Conservation (phyloP, 1,140 invertebrate genomes). For the Dolichoris vasculosae region DNA sequence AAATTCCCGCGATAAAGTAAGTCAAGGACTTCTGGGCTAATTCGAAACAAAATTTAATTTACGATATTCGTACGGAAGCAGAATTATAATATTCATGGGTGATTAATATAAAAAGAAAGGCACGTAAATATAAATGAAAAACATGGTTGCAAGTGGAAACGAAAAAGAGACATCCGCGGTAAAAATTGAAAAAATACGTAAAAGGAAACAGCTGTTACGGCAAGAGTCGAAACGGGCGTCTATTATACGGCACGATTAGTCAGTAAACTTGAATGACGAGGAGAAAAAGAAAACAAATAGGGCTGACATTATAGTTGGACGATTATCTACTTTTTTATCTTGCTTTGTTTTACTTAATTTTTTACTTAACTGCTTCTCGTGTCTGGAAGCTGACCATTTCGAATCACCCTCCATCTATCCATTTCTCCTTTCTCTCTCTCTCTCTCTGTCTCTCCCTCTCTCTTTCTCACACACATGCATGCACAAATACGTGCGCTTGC, state of each 20-base stretch:
- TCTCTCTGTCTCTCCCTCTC: background rate
- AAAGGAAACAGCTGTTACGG: constrained; percentile 12
- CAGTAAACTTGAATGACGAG: background rate
- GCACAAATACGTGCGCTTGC: background rate
- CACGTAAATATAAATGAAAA: no score
- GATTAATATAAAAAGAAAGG: no score
- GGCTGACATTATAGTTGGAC: background rate
- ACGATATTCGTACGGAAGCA: no score
- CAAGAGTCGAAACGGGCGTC: background rate
- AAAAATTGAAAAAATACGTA: background rate
- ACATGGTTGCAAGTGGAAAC: no score
- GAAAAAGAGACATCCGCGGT: background rate
- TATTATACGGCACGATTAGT: background rate
- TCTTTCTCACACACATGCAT: background rate
- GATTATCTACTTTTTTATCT: constrained; percentile 1
- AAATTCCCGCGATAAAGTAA: no score
- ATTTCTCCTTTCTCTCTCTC: background rate
- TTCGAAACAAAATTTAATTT: no score
- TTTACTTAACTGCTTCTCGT: background rate
- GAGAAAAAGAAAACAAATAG: background rate
- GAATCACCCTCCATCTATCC: no score
- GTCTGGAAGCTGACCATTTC: background rate
- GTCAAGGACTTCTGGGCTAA: no score
- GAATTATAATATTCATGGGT: no score
- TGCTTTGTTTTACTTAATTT: background rate